Evolutionary conservation across 2,888 invertebrate genomes (phyloP), one percentile per base, ranked within the genome.

Genomic region (Therioaphis trifolii): DNA sequence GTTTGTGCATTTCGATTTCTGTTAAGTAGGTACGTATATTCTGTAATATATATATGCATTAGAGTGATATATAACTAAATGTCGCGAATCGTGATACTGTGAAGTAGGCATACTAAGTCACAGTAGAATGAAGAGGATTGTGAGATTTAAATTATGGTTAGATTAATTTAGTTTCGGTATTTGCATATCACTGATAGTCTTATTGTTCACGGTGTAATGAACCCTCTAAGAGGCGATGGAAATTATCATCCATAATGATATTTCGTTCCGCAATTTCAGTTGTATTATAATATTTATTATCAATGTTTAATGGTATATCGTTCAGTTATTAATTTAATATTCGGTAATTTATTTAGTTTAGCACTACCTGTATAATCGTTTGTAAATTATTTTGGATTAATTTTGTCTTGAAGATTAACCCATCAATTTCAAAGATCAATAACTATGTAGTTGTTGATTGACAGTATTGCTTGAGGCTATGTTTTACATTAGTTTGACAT

Each of bases 101-200:
- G 1, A n/a, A 63, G 3, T 71, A 49, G 27, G 40, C 40, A 7
- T 55, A 43, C 55, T 52, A 69, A 69, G 27, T 55, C 35, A 69
- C n/a, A 55, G 43, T 69, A 55, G 68, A 69, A 79, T 27, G 55
- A 15, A 79, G 27, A 55, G 78, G 43, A 69, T 79, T 43, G 40
- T 14, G 40, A 24, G 55, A 55, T 68, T 69, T 43, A 55, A 69
- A 52, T 43, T 43, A 79, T 43, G 68, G 55, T 69, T 55, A 27
- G 55, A 79, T 79, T 68, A 69, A 79, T 79, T 55, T 55, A 55
- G 69, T 69, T 55, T 68, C 14, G 69, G 40, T 55, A 79, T 69
- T 79, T 79, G 68, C 77, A 77, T 77, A n/a, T 69, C 24, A 35
- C 35, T 24, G 66, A 66, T 52, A 52, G 21, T 77, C 49, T 66